Evolutionary conservation across 2,113 vertebrate genomes (phyloP).

Genomic region (Centrocercus urophasianus): DNA sequence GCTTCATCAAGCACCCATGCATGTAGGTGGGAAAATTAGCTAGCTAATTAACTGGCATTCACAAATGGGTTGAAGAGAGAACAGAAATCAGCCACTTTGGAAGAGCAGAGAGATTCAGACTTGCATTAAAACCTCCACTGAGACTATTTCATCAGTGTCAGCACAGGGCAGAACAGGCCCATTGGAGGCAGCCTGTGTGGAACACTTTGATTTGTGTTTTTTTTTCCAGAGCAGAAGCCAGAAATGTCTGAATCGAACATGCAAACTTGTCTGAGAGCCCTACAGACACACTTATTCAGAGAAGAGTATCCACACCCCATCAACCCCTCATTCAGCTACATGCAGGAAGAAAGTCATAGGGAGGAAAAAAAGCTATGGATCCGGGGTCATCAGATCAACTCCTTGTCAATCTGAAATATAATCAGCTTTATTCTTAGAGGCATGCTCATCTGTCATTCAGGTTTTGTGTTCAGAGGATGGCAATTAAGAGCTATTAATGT

Average conservation of each 20-base stretch:
- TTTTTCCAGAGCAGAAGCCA: not conserved
- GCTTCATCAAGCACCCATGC: not conserved
- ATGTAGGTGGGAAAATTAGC: not conserved
- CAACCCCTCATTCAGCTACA: not conserved
- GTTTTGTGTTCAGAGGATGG: not conserved
- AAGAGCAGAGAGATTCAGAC: not conserved
- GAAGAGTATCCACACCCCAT: not conserved
- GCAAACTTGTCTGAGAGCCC: not conserved
- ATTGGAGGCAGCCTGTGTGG: not conserved
- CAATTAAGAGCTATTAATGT: slow-evolving; percentile 17
- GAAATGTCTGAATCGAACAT: not conserved
- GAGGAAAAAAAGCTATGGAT: not conserved
- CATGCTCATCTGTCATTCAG: not conserved
- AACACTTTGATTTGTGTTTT: not conserved
- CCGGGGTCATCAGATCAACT: not conserved
- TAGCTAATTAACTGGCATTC: slow-evolving; percentile 6
- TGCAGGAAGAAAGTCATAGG: not conserved
- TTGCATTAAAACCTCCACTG: not conserved
- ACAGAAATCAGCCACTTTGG: not conserved
- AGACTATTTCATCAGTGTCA: not conserved
- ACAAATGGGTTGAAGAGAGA: not conserved
- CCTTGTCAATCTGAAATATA: not conserved
- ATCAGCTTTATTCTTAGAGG: not conserved
- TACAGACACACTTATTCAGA: not conserved
- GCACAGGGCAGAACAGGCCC: not conserved